Evolutionary conservation across 2,797 vertebrate species (phyloP).

Genomic region (Myotis daubentonii): DNA sequence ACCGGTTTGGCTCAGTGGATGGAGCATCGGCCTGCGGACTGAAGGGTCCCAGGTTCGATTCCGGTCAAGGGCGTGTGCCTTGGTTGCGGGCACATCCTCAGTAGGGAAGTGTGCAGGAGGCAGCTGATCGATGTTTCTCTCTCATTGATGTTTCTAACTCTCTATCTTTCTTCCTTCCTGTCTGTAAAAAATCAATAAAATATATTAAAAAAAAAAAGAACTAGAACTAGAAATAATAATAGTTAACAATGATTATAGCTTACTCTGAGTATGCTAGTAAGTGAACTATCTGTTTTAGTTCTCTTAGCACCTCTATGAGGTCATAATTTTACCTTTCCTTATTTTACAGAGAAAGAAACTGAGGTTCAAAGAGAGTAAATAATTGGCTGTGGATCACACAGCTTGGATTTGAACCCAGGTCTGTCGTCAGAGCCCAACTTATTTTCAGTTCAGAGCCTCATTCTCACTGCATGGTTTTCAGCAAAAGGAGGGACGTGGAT

Average conservation of each 20-base stretch:
- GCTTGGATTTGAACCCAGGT: background rate
- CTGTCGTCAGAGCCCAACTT: background rate
- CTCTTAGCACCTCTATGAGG: background rate
- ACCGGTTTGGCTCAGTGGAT: too few species aligned
- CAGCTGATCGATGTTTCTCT: too few species aligned
- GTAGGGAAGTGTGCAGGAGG: too few species aligned
- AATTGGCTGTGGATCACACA: background rate
- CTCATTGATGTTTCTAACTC: too few species aligned
- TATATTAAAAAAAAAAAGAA: too few species aligned
- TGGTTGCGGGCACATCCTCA: too few species aligned
- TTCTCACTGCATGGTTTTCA: background rate
- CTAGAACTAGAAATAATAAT: background rate
- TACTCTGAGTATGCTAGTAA: background rate
- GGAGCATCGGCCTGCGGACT: too few species aligned
- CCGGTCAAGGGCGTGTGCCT: too few species aligned
- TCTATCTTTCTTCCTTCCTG: too few species aligned
- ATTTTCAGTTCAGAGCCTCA: background rate
- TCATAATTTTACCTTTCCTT: background rate
- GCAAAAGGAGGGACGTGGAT: background rate
- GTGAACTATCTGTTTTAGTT: background rate
- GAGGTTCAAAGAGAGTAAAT: background rate
- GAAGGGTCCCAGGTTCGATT: too few species aligned
- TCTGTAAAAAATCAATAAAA: too few species aligned
- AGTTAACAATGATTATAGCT: background rate
- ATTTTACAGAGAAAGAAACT: constrained; percentile 14